Percentiles rank a stretch among this genome's conserved stretches.
Evolutionary conservation across 2,797 vertebrate genomes (phyloP).

Genomic region (Tangara arthus): DNA sequence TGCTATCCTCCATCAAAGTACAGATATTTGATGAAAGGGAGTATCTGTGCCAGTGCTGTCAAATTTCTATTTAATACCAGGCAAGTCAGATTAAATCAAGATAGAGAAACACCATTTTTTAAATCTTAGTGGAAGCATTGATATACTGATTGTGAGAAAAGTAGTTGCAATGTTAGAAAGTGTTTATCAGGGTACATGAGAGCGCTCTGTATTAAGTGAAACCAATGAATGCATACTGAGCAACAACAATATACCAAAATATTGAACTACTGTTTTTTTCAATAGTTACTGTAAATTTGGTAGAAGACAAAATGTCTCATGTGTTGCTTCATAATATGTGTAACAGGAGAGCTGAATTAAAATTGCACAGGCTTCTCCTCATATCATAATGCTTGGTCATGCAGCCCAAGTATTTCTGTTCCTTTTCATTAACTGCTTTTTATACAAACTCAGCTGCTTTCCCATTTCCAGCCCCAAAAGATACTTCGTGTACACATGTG

Average conservation of each 20-base stretch:
- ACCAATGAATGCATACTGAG: background rate
- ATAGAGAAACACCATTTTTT: background rate
- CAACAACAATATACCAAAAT: background rate
- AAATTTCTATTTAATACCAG: background rate
- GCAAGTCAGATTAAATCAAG: background rate
- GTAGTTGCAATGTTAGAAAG: background rate
- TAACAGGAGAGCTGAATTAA: background rate
- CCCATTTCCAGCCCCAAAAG: background rate
- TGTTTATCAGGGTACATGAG: background rate
- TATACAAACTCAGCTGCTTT: background rate
- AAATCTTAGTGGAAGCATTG: background rate
- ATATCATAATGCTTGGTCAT: background rate
- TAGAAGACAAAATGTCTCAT: background rate
- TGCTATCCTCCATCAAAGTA: background rate
- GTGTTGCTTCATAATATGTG: background rate
- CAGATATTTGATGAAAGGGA: background rate
- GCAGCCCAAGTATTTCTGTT: background rate
- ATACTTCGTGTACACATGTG: background rate
- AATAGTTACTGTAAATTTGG: background rate
- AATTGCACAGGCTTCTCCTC: background rate
- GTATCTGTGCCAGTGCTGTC: background rate
- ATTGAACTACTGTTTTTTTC: background rate
- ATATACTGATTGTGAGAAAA: background rate
- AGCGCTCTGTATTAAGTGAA: background rate
- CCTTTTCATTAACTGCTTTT: background rate